These are phyloP conservation scores for Cyclargus thomasi DNA, from an alignment of 1,140 invertebrate species.

Conservation along the genomic window DNA sequence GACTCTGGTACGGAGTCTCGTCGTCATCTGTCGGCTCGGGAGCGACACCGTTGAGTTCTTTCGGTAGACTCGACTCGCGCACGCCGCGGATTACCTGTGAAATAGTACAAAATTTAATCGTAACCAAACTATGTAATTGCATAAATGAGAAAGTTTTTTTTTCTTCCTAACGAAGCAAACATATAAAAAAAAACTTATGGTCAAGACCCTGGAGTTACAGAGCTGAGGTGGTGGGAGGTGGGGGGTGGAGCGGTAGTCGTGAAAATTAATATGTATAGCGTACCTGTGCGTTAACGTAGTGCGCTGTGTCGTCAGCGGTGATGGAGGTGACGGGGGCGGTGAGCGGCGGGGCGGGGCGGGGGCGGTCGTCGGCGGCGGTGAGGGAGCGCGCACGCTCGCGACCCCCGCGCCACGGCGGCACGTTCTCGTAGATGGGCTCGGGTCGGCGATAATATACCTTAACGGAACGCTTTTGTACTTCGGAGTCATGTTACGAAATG, in stretches of 20 bases:
- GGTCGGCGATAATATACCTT: not conserved
- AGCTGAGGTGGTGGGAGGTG: too few species aligned
- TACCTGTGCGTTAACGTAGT: slow-evolving; percentile 70
- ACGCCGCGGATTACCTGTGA: slow-evolving; percentile 46
- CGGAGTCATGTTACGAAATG: too few species aligned
- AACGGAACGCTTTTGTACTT: too few species aligned
- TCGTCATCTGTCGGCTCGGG: slow-evolving; percentile 24
- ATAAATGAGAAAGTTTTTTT: too few species aligned
- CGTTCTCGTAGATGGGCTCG: slow-evolving; percentile 88
- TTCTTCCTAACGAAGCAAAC: too few species aligned
- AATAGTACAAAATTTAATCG: too few species aligned
- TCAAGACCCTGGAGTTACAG: too few species aligned
- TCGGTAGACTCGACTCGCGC: slow-evolving; percentile 51
- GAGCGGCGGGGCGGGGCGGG: slow-evolving; percentile 23
- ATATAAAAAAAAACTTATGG: too few species aligned
- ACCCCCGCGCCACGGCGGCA: slow-evolving; percentile 79
- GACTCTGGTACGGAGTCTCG: slow-evolving; percentile 63
- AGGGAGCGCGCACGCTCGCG: slow-evolving; percentile 79
- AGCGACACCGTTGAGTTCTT: slow-evolving; percentile 35
- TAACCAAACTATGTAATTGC: too few species aligned
- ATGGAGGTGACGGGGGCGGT: slow-evolving; percentile 33
- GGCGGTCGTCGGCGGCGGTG: slow-evolving; percentile 80
- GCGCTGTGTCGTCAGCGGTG: slow-evolving; percentile 42
- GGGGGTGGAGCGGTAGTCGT: too few species aligned
- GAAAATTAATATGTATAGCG: too few species aligned